phyloP scores from a whole-genome alignment of 1,140 invertebrate species.

The Chironomus striatipennis region DNA sequence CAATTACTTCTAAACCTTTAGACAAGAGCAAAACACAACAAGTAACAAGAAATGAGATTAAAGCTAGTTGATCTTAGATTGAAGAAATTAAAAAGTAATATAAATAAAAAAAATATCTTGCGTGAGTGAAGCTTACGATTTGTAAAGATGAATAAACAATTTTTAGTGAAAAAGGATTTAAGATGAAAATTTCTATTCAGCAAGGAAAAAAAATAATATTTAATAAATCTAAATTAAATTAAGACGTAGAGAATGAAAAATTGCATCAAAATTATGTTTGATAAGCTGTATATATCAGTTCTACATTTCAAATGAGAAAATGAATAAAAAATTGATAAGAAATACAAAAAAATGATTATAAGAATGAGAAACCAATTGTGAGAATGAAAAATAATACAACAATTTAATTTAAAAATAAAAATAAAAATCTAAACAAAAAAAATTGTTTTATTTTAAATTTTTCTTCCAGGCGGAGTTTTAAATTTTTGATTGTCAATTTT shows the following conservation, averaged over 20 bases:
- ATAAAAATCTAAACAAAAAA: not conserved
- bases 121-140: not conserved
- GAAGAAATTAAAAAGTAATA: too few species aligned
- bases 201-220: not conserved
- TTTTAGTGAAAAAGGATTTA: not conserved
- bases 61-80: too few species aligned
- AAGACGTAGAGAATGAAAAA: not conserved
- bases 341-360: not conserved
- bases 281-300: constrained; percentile 13
- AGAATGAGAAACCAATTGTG: not conserved
- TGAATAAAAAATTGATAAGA: constrained; percentile 7
- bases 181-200: not conserved
- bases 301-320: not conserved
- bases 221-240: not conserved
- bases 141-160: not conserved
- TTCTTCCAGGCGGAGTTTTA: too few species aligned
- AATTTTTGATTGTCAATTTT: too few species aligned
- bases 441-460: not conserved
- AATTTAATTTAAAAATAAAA: constrained; percentile 1
- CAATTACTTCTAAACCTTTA: too few species aligned
- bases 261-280: constrained; percentile 7
- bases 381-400: constrained; percentile 1
- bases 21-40: too few species aligned
- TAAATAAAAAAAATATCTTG: not conserved
- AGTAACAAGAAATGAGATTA: too few species aligned